A percentile compares a stretch with the other conserved stretches of the same genome.
phyloP scores from a whole-genome alignment of 2,113 vertebrate species.

The Todiramphus chloris region DNA sequence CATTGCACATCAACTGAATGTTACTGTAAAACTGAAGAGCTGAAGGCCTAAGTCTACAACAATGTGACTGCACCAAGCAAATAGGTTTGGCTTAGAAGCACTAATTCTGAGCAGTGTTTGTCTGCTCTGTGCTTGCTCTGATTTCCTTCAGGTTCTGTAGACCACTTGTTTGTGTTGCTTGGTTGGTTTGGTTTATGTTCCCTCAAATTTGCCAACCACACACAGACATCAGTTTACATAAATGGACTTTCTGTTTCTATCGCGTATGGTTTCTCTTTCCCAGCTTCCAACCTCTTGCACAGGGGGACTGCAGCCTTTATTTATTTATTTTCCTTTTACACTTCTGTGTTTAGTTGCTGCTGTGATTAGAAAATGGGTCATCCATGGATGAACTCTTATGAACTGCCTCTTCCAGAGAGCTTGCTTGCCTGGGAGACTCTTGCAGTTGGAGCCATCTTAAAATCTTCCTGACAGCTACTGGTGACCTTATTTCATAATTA shows the following conservation, averaged over 20 bases:
- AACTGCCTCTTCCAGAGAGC: slow-evolving; percentile 32
- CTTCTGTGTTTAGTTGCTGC: slow-evolving; percentile 18
- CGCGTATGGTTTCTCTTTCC: background rate
- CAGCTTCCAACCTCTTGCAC: background rate
- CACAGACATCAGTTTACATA: background rate
- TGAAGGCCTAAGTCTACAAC: background rate
- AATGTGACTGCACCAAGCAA: background rate
- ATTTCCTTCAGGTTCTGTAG: background rate
- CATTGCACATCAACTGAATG: background rate
- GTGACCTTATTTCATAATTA: slow-evolving; percentile 34
- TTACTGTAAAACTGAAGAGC: background rate
- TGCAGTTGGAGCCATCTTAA: slow-evolving; percentile 32
- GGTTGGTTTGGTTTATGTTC: background rate
- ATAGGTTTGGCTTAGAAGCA: background rate
- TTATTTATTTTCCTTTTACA: slow-evolving; percentile 21
- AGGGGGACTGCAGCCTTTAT: background rate
- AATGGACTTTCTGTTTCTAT: background rate
- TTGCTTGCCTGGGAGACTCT: slow-evolving; percentile 25
- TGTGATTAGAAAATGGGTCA: slow-evolving; percentile 54
- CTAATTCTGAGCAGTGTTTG: background rate
- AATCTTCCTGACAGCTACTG: slow-evolving; percentile 42
- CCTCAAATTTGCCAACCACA: background rate
- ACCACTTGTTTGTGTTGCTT: background rate
- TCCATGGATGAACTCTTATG: slow-evolving; percentile 50
- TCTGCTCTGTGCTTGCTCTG: background rate